Evolutionary conservation across 1,140 invertebrate genomes (phyloP), one percentile per base, ranked within the genome.

Genomic region (Heliothis virescens): DNA sequence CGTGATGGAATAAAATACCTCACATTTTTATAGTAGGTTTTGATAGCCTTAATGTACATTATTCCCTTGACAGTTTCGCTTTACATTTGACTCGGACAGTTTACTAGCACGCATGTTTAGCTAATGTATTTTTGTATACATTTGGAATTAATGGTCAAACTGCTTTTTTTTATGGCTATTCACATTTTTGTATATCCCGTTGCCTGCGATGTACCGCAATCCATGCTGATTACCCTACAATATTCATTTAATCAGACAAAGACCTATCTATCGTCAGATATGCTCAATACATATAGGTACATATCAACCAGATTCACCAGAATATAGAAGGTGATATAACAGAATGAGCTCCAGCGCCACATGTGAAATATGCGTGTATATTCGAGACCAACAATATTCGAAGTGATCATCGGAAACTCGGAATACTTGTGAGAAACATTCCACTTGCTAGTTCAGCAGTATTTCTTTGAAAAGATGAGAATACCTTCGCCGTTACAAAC

Each of bases 41-140:
- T 65, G 41, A 67, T 48, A 67, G 41, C 63, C 41, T 48, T 67
- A 67, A 67, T 48, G 10, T 48, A 67, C 41, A 48, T 48, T 67
- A 67, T 13, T 48, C 63, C 63, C 41, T 12, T n/a, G 63, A 48
- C 41, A 16, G n/a, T 11, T n/a, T 9, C 48, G 10, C 11, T 48
- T 67, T 48, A 48, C 18, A 11, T 11, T 65, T 65, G 34, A 48
- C 2, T 47, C 62, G 41, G 18, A 18, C 62, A 65, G 34, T 65
- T 41, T 18, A 47, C 41, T 48, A 18, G 11, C 63, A 67, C 63
- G 63, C 63, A 67, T 60, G 15, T 60, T 48, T 67, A 48, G 12
- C 3, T n/a, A 11, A 67, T 4, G 63, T 10, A 10, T 67, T 18
- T 48, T 67, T 48, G n/a, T 67, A 48, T 18, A 48, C 41, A 48